phyloP scores from a whole-genome alignment of 2,797 vertebrate genomes.

The Clarias platycephalus region DNA sequence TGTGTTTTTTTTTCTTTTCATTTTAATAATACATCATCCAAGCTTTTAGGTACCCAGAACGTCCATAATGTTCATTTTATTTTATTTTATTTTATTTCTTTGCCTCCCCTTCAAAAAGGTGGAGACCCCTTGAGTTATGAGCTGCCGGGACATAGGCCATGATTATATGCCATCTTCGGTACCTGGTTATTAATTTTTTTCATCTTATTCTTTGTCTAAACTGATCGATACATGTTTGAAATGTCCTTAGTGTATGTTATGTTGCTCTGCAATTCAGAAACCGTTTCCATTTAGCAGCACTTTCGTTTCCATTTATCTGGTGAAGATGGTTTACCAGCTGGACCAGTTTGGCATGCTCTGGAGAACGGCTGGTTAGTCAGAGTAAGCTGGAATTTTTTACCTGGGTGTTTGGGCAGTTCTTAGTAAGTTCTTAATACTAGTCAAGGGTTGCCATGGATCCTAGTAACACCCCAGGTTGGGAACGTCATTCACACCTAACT shows the following conservation, averaged over 20 bases:
- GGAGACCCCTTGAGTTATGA: not conserved
- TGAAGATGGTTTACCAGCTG: not conserved
- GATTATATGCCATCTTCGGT: not conserved
- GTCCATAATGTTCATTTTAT: not conserved
- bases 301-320: not conserved
- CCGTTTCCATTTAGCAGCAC: not conserved
- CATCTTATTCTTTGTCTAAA: not conserved
- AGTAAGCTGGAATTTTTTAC: not conserved
- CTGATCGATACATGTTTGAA: not conserved
- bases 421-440: not conserved
- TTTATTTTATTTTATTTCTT: not conserved
- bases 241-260: not conserved
- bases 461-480: not conserved
- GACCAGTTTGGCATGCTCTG: conserved; percentile 4
- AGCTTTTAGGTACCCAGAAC: not conserved
- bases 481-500: not conserved
- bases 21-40: not conserved
- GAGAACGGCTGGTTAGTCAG: not conserved
- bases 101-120: not conserved
- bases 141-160: no score
- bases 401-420: not conserved
- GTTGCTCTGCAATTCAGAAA: not conserved
- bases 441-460: no score
- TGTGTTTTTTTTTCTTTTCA: no score
- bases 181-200: not conserved